Conservation (phyloP, 2,797 vertebrate genomes). For the Dendrocincla tyrannina region DNA sequence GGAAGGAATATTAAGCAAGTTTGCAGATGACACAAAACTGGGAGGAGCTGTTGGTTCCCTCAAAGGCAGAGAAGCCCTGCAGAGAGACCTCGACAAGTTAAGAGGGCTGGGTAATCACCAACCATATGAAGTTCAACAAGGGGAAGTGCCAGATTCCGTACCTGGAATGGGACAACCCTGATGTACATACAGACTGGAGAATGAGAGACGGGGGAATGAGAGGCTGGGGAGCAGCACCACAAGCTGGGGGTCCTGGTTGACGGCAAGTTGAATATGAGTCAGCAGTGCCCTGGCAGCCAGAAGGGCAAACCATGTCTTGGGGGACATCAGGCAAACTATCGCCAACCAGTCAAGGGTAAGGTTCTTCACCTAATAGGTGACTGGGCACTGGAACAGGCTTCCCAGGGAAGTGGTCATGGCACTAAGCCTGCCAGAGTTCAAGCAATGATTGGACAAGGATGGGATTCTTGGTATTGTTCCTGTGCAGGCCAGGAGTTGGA, state of each 20-base stretch:
- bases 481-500: neutral
- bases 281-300: neutral
- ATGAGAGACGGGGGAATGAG: neutral
- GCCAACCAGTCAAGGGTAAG: neutral
- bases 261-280: neutral
- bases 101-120: neutral
- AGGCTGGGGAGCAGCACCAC: neutral
- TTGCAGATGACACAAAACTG: neutral
- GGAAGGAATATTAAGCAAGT: neutral
- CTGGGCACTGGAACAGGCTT: neutral
- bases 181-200: neutral
- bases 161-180: neutral
- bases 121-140: neutral
- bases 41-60: neutral
- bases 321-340: neutral
- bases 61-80: neutral
- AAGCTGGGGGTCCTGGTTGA: fast-evolving
- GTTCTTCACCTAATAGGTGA: neutral
- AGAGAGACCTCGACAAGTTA: neutral
- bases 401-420: neutral
- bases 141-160: neutral
- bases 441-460: neutral
- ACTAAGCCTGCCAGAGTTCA: neutral
- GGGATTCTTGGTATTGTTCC: neutral
- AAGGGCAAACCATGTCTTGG: neutral